Conservation (phyloP, 2,797 vertebrate genomes). For the Neosalanx taihuensis region DNA sequence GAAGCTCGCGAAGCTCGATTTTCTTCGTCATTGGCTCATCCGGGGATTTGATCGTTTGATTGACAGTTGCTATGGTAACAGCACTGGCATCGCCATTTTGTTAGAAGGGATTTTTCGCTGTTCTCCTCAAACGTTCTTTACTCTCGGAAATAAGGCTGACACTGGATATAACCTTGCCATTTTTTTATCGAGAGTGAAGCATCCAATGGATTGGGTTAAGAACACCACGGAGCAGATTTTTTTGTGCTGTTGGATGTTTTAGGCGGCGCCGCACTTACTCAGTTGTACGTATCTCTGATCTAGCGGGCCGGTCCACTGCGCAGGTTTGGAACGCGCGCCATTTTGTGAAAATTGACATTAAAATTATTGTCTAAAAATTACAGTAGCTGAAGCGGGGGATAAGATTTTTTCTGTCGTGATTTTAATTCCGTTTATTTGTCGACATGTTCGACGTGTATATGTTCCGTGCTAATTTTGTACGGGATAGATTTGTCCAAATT, state of each 20-base stretch:
- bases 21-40: conserved; percentile 78
- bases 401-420: conserved; percentile 56
- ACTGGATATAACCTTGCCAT: conserved; percentile 69
- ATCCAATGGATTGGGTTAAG: conserved; percentile 63
- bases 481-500: conserved; percentile 56
- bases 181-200: conserved; percentile 65
- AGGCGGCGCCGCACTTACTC: conserved; percentile 71
- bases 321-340: conserved; percentile 98
- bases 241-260: conserved; percentile 64
- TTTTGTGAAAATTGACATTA: conserved; percentile 94
- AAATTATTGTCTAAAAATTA: conserved; percentile 71
- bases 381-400: conserved; percentile 63
- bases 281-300: conserved; percentile 78
- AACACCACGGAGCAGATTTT: conserved; percentile 60
- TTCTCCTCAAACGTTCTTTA: conserved; percentile 83
- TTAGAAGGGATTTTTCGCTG: conserved; percentile 74
- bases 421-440: conserved; percentile 32
- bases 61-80: conserved; percentile 84
- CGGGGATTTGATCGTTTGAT: conserved; percentile 75
- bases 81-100: conserved; percentile 83
- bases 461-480: conserved; percentile 38
- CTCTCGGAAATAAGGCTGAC: conserved; percentile 81
- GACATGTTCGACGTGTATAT: conserved; percentile 41
- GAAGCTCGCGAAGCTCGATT: conserved; percentile 58
- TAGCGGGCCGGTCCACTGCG: conserved; percentile 91